These are phyloP conservation scores for Epizoanthus illoricatus DNA, from an alignment of 92 coral and sea anemone genomes.

Conservation along the genomic window DNA sequence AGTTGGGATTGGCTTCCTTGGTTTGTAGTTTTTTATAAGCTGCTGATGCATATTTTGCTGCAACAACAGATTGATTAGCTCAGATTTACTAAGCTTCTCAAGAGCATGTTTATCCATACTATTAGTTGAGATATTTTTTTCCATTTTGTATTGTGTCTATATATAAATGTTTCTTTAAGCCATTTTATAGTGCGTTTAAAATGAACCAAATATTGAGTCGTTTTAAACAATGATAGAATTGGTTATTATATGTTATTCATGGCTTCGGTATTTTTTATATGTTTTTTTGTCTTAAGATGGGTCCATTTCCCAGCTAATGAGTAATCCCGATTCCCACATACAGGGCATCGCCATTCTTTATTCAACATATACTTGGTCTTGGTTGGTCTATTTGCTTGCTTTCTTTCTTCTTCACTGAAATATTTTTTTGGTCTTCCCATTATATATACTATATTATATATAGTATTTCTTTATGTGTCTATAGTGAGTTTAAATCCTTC, in stretches of 20 bases:
- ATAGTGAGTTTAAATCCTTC: neutral
- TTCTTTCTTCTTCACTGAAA: constrained; percentile 21
- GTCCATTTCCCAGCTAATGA: constrained; percentile 24
- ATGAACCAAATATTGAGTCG: neutral
- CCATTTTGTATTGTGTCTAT: neutral
- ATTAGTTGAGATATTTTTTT: constrained; percentile 27
- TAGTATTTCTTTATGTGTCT: neutral
- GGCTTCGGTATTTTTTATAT: neutral
- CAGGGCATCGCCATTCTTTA: constrained; percentile 9
- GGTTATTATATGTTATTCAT: constrained; percentile 3
- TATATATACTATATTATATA: constrained; percentile 25
- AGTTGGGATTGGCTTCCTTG: constrained; percentile 15
- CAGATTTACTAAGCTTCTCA: constrained; percentile 21
- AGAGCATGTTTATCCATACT: constrained; percentile 23
- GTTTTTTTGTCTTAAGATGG: constrained; percentile 6
- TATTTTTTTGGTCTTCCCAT: neutral
- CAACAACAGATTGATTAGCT: constrained; percentile 30
- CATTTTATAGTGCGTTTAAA: constrained; percentile 4
- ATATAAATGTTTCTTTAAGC: neutral
- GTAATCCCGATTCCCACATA: constrained; percentile 20
- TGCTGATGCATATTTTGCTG: neutral
- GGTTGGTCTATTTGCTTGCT: constrained; percentile 2
- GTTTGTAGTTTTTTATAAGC: neutral
- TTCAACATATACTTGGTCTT: constrained; percentile 33
- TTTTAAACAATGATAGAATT: constrained; percentile 4